A percentile compares a stretch with the other conserved stretches of the same genome.
Evolutionary conservation across 2,113 vertebrate species (phyloP).

Genomic region (Vombatus ursinus): DNA sequence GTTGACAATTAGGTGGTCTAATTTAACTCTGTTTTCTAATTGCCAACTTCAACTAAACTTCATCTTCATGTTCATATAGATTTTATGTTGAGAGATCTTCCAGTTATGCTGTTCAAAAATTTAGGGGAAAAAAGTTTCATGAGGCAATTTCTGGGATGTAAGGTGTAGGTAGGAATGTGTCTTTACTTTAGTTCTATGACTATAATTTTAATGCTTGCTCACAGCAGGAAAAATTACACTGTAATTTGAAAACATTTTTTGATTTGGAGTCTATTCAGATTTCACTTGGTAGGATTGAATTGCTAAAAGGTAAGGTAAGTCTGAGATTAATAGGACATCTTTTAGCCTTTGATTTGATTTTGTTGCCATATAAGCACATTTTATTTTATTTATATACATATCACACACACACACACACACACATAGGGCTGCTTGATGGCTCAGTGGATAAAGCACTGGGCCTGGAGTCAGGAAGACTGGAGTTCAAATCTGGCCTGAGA

Average conservation of each 20-base stretch:
- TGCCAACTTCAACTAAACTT: neutral
- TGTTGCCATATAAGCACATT: neutral
- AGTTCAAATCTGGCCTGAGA: neutral
- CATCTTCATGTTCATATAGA: neutral
- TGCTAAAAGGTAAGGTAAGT: neutral
- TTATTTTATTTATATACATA: neutral
- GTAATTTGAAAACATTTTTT: neutral
- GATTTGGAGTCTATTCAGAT: neutral
- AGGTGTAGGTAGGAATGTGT: neutral
- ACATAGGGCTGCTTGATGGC: neutral
- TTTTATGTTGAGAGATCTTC: neutral
- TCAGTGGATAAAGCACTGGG: neutral
- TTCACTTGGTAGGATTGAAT: neutral
- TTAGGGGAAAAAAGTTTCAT: neutral
- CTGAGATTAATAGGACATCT: neutral
- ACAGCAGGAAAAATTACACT: neutral
- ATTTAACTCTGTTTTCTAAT: neutral
- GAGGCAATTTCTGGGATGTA: neutral
- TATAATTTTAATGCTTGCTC: neutral
- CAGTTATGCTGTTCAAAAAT: neutral
- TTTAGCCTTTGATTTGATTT: neutral
- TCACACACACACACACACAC: neutral
- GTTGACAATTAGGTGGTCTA: neutral
- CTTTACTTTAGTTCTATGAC: neutral
- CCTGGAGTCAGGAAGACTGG: neutral